Percentiles rank a stretch among this genome's conserved stretches.
These are phyloP conservation scores for Tachycineta bicolor DNA, from an alignment of 2,113 vertebrate species.

Conservation along the genomic window DNA sequence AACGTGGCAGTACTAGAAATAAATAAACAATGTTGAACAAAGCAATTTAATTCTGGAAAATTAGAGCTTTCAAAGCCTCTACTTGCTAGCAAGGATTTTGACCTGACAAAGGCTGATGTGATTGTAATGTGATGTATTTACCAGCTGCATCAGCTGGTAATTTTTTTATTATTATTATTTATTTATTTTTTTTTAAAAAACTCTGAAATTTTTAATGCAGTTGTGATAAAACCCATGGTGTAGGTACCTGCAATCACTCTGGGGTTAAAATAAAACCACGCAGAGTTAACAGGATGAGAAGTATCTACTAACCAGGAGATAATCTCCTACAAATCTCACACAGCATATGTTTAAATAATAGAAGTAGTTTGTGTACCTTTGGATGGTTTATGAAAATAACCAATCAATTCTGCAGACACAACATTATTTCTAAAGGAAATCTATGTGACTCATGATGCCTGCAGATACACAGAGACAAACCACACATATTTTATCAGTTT, in stretches of 20 bases:
- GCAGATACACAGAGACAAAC: slow-evolving; percentile 82
- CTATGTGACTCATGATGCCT: slow-evolving; percentile 85
- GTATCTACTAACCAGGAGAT: slow-evolving; percentile 44
- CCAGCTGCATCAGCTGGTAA: not conserved
- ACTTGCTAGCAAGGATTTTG: not conserved
- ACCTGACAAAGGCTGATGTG: not conserved
- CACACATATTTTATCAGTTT: slow-evolving; percentile 89
- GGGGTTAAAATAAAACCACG: slow-evolving; percentile 33
- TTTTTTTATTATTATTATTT: not conserved
- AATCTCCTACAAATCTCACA: slow-evolving; percentile 72
- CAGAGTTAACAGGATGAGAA: slow-evolving; percentile 64
- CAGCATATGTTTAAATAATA: slow-evolving; percentile 77
- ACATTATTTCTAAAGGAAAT: slow-evolving; percentile 89
- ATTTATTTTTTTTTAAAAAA: not conserved
- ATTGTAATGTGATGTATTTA: not conserved
- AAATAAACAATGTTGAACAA: not conserved
- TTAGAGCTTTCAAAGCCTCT: not conserved
- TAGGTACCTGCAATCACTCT: not conserved
- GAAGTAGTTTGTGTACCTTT: slow-evolving; percentile 78
- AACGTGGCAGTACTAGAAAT: not conserved
- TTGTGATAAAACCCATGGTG: not conserved
- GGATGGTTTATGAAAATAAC: slow-evolving; percentile 84
- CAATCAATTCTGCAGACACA: slow-evolving; percentile 87
- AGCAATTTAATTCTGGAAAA: not conserved
- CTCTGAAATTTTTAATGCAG: not conserved